Base-by-base conservation (phyloP, 2,797 vertebrate genomes). In the Distichodus sexfasciatus region DNA sequence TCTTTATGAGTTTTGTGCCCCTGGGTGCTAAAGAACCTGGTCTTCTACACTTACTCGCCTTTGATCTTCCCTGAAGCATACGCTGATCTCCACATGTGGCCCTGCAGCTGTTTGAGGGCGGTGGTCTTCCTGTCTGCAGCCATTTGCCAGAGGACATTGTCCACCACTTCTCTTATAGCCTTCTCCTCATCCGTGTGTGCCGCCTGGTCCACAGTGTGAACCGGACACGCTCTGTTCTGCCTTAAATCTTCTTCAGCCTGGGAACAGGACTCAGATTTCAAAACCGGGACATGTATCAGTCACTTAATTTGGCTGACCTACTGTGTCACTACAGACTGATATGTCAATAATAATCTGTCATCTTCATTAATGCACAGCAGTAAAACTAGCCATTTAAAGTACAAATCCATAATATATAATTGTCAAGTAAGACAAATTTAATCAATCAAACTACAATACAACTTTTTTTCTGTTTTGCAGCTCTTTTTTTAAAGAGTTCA, bases 141-240 rank as follows among this genome's bases (percentile, higher is more conserved):
- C 96, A 98, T 99, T 88, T 97, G 96, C 97, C 97, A 98, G 67
- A 86, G 85, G 48, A 98, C 95, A 0, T 91, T 94, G 69, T 97
- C 94, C 15, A 95, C 89, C 0, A 97, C 94, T 0, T 95, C 94
- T 67, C 92, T 90, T 80, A 99, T 97, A 65, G 91, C 82, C 75
- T 85, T 91, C 79, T 95, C 93, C 69, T 93, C 84, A 26, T 94
- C 93, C 0, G 93, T 94, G 11, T 87, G 92, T 0, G 91, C 91
- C 0, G 87, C 89, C 70, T 92, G 93, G 2, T 91, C 90, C n/a
- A 91, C 89, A 8, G 85, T 21, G 2, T 96, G 96, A 79, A 98
- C 94, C 0, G 87, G 91, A 64, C 96, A 92, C 0, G 87, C 90
- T 63, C 96, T 94, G 0, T 93, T 91, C 86, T 95, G 86, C 70